A percentile compares a stretch with the other conserved stretches of the same genome.
Evolutionary conservation across 2,113 vertebrate genomes (phyloP).

Genomic region (Chrysochloris asiatica): DNA sequence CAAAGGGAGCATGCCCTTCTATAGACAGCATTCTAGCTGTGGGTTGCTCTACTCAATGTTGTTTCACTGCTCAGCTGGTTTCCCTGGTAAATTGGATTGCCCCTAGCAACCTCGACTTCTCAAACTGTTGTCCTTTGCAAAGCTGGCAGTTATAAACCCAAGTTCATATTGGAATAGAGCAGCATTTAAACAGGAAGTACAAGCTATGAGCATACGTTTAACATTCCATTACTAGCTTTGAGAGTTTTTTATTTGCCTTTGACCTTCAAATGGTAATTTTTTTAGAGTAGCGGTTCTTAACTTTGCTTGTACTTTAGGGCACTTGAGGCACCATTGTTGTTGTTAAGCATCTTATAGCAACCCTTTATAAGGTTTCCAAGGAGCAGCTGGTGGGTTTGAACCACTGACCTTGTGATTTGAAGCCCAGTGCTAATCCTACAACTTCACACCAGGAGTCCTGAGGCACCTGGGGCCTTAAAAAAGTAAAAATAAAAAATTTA

Average conservation of each 20-base stretch:
- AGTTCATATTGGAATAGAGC: neutral
- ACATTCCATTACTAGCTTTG: neutral
- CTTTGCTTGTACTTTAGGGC: neutral
- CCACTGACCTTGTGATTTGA: too few relatives aligned
- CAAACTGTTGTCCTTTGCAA: neutral
- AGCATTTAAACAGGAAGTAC: neutral
- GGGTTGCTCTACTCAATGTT: neutral
- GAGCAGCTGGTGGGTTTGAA: too few relatives aligned
- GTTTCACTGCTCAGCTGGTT: neutral
- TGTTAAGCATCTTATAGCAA: too few relatives aligned
- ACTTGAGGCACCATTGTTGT: too few relatives aligned
- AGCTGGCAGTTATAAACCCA: constrained; percentile 32
- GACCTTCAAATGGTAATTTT: neutral
- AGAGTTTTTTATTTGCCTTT: neutral
- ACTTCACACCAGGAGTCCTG: too few relatives aligned
- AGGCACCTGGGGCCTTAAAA: neutral
- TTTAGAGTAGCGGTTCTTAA: neutral
- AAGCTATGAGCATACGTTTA: neutral
- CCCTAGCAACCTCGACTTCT: constrained; percentile 8
- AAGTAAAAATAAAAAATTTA: too few relatives aligned
- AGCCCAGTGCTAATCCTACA: too few relatives aligned
- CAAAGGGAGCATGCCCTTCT: neutral
- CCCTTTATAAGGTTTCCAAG: too few relatives aligned
- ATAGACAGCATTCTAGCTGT: neutral
- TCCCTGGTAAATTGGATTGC: constrained; percentile 37